phyloP scores from a whole-genome alignment of 2,113 vertebrate genomes.

The Ailuropoda melanoleuca region DNA sequence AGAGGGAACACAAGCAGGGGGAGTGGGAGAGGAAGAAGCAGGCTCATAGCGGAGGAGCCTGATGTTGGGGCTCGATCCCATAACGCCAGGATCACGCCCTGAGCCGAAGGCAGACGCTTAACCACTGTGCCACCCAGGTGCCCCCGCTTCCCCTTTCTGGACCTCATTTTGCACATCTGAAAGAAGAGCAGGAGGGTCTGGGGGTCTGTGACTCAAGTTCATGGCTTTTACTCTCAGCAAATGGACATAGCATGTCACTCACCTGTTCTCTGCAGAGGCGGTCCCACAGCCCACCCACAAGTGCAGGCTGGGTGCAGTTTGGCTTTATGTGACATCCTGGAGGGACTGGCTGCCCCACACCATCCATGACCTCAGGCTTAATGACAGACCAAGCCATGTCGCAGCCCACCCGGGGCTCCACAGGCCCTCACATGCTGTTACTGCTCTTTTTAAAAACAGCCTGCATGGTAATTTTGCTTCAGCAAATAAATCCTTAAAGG shows the following conservation, averaged over 20 bases:
- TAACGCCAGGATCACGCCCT: no score
- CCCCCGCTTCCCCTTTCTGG: background rate
- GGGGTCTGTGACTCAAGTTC: background rate
- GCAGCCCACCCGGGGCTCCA: background rate
- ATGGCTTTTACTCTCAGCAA: background rate
- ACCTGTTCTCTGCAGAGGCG: background rate
- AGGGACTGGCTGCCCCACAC: background rate
- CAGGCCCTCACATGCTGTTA: background rate
- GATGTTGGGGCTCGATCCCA: no score
- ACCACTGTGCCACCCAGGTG: no score
- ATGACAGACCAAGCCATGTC: background rate
- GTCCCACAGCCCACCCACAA: background rate
- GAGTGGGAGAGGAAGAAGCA: no score
- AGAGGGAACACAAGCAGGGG: no score
- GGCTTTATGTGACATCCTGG: background rate
- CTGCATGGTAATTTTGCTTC: slow-evolving; percentile 61
- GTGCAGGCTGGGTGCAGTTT: background rate
- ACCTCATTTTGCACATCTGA: background rate
- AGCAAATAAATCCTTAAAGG: slow-evolving; percentile 72
- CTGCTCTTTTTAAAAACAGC: slow-evolving; percentile 66
- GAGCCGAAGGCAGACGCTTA: no score
- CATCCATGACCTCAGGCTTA: background rate
- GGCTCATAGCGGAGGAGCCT: no score
- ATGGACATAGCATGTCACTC: background rate
- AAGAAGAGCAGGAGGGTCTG: background rate